Conservation (phyloP, 1,140 invertebrate species). For the Heliconius nattereri region DNA sequence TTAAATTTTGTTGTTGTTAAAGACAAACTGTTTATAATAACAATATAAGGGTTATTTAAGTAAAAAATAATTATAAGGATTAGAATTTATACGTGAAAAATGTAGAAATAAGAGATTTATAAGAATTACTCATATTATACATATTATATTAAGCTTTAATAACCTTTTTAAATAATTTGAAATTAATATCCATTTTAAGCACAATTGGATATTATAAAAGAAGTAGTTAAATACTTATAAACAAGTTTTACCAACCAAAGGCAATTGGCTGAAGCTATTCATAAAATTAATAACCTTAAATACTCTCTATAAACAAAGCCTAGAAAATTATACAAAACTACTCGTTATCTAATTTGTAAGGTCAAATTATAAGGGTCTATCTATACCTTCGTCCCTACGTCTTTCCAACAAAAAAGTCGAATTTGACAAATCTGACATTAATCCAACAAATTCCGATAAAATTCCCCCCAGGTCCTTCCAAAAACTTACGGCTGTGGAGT, state of each 20-base stretch:
- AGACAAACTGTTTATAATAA: background rate
- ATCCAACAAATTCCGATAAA: conserved; percentile 57
- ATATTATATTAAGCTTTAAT: too few species aligned
- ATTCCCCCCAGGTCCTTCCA: conserved; percentile 54
- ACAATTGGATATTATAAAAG: too few species aligned
- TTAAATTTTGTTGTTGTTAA: background rate
- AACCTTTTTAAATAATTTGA: too few species aligned
- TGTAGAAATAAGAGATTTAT: background rate
- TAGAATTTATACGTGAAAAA: background rate
- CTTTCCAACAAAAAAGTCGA: conserved; percentile 39
- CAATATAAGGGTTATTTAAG: background rate
- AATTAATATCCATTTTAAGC: too few species aligned
- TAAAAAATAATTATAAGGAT: background rate
- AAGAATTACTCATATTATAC: background rate
- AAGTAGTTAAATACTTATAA: too few species aligned
- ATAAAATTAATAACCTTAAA: conserved; percentile 10
- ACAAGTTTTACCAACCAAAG: too few species aligned
- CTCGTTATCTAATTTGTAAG: conserved; percentile 18
- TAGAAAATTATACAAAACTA: conserved; percentile 11
- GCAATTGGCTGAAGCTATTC: background rate
- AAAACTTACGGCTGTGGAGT: conserved; percentile 62
- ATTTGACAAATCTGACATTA: conserved; percentile 52
- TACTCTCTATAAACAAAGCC: background rate
- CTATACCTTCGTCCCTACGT: conserved; percentile 17
- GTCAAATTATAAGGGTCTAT: conserved; percentile 9